phyloP scores from a whole-genome alignment of 2,888 invertebrate species.

The Eupithecia subfuscata region DNA sequence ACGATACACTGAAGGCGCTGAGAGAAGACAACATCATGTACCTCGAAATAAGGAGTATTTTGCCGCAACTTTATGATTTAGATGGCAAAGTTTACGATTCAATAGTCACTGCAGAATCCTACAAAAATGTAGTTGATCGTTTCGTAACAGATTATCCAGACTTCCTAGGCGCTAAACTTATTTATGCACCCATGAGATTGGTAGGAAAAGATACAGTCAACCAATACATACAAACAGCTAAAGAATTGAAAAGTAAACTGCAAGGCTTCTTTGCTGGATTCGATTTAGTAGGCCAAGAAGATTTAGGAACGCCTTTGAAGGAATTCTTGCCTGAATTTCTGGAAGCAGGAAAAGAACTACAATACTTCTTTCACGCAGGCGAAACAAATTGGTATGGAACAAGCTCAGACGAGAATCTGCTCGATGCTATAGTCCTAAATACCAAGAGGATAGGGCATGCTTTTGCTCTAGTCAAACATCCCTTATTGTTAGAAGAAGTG shows the following conservation, averaged over 20 bases:
- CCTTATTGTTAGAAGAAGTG: constrained; percentile 84
- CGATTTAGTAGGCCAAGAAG: constrained; percentile 93
- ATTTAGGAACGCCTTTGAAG: constrained; percentile 85
- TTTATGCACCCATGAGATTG: constrained; percentile 86
- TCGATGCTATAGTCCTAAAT: constrained; percentile 89
- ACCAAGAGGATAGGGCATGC: constrained; percentile 91
- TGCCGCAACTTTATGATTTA: constrained; percentile 87
- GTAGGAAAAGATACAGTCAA: constrained; percentile 69
- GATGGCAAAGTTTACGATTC: constrained; percentile 83
- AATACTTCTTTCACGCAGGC: constrained; percentile 91
- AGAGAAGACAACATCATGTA: constrained; percentile 88
- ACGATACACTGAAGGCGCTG: constrained; percentile 85
- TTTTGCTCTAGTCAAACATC: constrained; percentile 89
- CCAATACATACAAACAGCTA: constrained; percentile 75
- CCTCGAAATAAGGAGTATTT: constrained; percentile 86
- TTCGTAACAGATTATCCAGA: constrained; percentile 85
- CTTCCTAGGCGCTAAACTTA: constrained; percentile 87
- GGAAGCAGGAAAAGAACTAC: constrained; percentile 75
- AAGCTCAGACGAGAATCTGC: constrained; percentile 87
- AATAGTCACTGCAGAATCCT: constrained; percentile 82
- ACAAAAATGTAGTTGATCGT: constrained; percentile 80
- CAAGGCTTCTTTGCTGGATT: constrained; percentile 91
- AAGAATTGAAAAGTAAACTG: constrained; percentile 74
- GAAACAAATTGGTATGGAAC: constrained; percentile 91
- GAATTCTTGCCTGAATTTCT: constrained; percentile 84